Base-by-base conservation (phyloP, 2,113 vertebrate genomes). In the Catharus minimus region DNA sequence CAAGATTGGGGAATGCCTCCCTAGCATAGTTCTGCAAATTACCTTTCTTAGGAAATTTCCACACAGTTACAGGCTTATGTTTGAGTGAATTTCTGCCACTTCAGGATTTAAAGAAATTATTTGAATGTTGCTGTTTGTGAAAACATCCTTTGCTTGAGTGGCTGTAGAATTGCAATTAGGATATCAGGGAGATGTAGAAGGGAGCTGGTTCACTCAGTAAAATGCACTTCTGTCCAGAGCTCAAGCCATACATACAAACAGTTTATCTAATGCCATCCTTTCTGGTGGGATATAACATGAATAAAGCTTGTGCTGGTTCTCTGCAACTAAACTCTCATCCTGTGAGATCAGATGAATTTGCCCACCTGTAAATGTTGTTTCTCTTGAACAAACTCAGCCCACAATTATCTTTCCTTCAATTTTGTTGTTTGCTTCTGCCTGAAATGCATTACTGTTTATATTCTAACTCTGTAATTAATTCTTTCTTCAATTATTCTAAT, bases 381-480 rank as follows among this genome's bases (percentile, higher is more conserved):
- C 86, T 94, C 91, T 92, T 91, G 60, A 93, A 92, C 77, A 90
- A 87, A 79, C 41, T 90, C 3, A 0, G 79, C 82, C 86, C 84
- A 92, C 89, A 65, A 58, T 67, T 88, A 72, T 67, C 26, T 93
- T 91, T 88, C 53, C 90, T 94, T 96, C 53, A 73, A 38, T 92
- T 96, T 74, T 93, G 81, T 91, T 93, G 78, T 87, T 94, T 82
- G 91, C 89, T 90, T 95, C 90, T 94, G 84, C 91, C 87, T 88
- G 88, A 94, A 79, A 95, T 94, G 77, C 85, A 79, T 95, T 95
- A 89, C 81, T 95, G 93, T 91, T 94, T 92, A 85, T 95, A 91
- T 88, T 74, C 80, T 71, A 94, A 89, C 64, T 94, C 75, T 94
- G 94, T 93, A 95, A 93, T 92, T 89, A 93, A 94, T 92, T 88